Percentiles rank a stretch among this genome's conserved stretches.
phyloP scores from a whole-genome alignment of 2,113 vertebrate genomes.

The Callopanchax toddi region DNA sequence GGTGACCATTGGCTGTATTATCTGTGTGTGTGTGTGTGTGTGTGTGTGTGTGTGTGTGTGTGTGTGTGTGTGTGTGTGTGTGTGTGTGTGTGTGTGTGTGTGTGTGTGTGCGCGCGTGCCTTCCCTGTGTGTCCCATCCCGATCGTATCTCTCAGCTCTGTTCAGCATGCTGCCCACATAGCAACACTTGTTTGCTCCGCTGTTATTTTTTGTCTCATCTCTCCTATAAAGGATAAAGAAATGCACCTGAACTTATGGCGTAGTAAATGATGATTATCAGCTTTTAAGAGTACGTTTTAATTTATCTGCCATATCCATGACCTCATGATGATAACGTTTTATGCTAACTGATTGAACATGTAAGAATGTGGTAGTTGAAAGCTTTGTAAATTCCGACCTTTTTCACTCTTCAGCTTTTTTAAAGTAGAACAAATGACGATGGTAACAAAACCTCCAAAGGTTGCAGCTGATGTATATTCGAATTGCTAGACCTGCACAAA shows the following conservation, averaged over 20 bases:
- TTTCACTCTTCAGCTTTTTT: no score
- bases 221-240: constrained; percentile 15
- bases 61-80: constrained; percentile 18
- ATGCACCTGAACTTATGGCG: constrained; percentile 22
- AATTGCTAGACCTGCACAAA: no score
- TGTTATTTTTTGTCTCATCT: not conserved
- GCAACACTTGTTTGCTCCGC: constrained; percentile 41
- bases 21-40: constrained; percentile 16
- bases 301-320: constrained; percentile 27
- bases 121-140: constrained; percentile 34
- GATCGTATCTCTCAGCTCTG: constrained; percentile 54
- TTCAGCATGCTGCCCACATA: constrained; percentile 56
- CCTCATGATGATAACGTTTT: constrained; percentile 55
- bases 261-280: constrained; percentile 46
- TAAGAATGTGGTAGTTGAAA: constrained; percentile 24
- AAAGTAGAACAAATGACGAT: no score
- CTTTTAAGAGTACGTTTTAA: constrained; percentile 41
- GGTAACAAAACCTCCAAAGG: no score
- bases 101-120: constrained; percentile 11
- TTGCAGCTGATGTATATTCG: no score
- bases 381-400: not conserved
- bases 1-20: constrained; percentile 53
- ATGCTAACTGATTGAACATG: constrained; percentile 38
- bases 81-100: constrained; percentile 31
- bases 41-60: not conserved